A percentile compares a stretch with the other conserved stretches of the same genome.
phyloP scores from a whole-genome alignment of 2,113 vertebrate genomes.

The Passer domesticus region DNA sequence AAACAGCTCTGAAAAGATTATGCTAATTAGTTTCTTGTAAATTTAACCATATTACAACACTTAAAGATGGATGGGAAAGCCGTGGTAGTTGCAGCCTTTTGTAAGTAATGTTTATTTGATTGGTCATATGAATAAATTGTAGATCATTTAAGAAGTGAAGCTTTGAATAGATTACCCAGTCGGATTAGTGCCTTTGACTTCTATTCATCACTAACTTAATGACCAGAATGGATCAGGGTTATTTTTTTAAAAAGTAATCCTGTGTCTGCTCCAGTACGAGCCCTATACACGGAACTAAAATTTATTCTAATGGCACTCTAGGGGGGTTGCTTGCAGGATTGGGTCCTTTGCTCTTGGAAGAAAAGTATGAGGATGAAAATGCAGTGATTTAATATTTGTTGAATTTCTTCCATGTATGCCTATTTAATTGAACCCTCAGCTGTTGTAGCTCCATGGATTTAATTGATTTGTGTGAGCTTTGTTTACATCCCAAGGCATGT shows the following conservation, averaged over 20 bases:
- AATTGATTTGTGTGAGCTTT: not conserved
- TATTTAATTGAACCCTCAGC: conserved; percentile 11
- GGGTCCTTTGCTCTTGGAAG: not conserved
- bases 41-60: not conserved
- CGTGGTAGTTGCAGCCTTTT: not conserved
- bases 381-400: not conserved
- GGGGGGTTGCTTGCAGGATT: not conserved
- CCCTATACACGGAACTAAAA: not conserved
- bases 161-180: conserved; percentile 34
- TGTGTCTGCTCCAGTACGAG: not conserved
- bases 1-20: not conserved
- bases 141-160: conserved; percentile 5
- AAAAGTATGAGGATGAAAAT: not conserved
- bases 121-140: not conserved
- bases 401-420: not conserved
- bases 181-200: not conserved
- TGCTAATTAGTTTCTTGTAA: conserved; percentile 2
- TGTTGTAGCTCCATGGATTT: not conserved
- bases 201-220: conserved; percentile 11
- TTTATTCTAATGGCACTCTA: not conserved
- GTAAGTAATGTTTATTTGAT: conserved; percentile 19
- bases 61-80: not conserved
- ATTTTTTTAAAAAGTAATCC: not conserved
- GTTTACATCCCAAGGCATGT: not conserved
- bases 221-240: not conserved